Evolutionary conservation across 1,140 invertebrate species (phyloP).

Genomic region (Saccostrea cuccullata): DNA sequence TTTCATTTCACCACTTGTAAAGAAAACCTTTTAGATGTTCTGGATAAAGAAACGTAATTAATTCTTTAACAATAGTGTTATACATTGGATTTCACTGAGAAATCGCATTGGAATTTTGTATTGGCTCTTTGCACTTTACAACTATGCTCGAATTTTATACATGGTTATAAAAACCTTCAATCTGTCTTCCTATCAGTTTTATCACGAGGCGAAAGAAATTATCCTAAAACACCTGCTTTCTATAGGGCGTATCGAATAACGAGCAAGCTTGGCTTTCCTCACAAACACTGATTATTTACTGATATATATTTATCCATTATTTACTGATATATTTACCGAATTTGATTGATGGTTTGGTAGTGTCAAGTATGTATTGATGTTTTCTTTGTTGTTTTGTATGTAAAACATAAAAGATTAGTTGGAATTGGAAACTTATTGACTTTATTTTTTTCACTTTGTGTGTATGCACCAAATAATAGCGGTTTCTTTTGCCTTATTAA

Average conservation of each 20-base stretch:
- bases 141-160: not conserved
- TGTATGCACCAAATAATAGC: too few relatives aligned
- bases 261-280: not conserved
- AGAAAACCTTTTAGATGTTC: not conserved
- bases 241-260: not conserved
- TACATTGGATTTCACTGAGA: not conserved
- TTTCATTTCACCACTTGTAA: not conserved
- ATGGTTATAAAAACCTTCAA: not conserved
- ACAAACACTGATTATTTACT: not conserved
- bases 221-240: not conserved
- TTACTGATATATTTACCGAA: not conserved
- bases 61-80: not conserved
- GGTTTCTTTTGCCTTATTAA: too few relatives aligned
- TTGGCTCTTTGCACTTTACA: not conserved
- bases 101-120: not conserved
- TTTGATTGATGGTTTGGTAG: not conserved
- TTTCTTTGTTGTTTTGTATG: not conserved
- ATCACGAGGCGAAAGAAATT: not conserved
- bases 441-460: too few relatives aligned
- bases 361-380: not conserved
- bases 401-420: too few relatives aligned
- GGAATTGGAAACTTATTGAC: too few relatives aligned
- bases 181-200: not conserved
- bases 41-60: not conserved
- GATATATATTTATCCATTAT: not conserved